Conservation (phyloP, 2,113 vertebrate species). For the Bos indicus region DNA sequence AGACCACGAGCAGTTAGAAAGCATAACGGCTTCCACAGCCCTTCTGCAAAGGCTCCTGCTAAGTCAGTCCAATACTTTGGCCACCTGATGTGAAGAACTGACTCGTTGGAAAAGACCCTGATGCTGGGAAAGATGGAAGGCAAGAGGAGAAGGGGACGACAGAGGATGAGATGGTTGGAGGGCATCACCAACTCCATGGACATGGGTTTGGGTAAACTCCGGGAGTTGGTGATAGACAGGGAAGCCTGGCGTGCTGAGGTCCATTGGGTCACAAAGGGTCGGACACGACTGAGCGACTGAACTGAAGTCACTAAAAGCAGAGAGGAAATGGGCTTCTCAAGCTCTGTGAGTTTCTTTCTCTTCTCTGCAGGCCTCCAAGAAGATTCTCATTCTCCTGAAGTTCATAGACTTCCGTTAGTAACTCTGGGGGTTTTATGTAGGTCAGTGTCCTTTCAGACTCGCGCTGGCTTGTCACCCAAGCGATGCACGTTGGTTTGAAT, state of each 20-base stretch:
- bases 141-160: neutral
- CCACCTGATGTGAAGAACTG: neutral
- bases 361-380: neutral
- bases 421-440: neutral
- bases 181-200: accelerated
- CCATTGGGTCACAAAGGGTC: accelerated
- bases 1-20: neutral
- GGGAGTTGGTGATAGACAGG: neutral
- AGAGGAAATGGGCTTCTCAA: too few relatives aligned
- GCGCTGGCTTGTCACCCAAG: neutral
- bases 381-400: neutral
- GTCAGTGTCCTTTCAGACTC: neutral
- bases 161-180: neutral
- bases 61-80: neutral
- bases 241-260: neutral
- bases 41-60: neutral
- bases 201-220: neutral
- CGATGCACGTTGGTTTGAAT: neutral
- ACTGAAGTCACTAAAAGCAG: neutral
- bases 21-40: accelerated
- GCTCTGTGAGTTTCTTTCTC: neutral
- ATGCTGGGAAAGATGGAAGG: neutral
- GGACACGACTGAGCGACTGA: neutral
- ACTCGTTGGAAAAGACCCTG: accelerated
- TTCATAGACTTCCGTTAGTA: neutral